These are phyloP conservation scores for Sardinella longiceps DNA, from an alignment of 2,797 vertebrate genomes.

Conservation along the genomic window DNA sequence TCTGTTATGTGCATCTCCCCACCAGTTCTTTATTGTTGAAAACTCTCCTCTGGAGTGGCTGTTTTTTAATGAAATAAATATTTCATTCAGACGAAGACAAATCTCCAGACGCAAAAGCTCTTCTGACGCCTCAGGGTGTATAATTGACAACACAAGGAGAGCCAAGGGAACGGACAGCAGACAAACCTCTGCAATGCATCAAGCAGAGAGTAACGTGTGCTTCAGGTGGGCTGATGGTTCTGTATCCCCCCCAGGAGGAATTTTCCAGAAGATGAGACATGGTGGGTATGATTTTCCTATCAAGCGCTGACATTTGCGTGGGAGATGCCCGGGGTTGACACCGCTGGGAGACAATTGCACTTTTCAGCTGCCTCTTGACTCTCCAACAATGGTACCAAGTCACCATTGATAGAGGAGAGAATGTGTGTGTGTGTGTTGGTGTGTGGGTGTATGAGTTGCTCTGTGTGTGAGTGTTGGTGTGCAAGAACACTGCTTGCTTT, in stretches of 20 bases:
- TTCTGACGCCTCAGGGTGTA: not conserved
- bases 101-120: not conserved
- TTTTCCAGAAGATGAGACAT: not conserved
- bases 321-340: not conserved
- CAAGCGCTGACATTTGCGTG: not conserved
- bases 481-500: not conserved
- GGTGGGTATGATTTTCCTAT: not conserved
- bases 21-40: not conserved
- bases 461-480: not conserved
- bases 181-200: not conserved
- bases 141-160: not conserved
- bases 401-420: slow-evolving; percentile 12
- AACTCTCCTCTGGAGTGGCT: not conserved
- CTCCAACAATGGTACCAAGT: slow-evolving; percentile 20
- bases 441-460: not conserved
- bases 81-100: not conserved
- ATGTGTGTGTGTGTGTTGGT: not conserved
- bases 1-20: not conserved
- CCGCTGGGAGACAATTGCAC: not conserved
- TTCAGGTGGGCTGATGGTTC: not conserved
- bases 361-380: not conserved
- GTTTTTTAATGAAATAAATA: not conserved
- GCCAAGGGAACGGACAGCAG: not conserved
- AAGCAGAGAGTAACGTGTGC: not conserved
- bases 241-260: not conserved